Evolutionary conservation across 2,113 vertebrate genomes (phyloP).

Genomic region (Spea bombifrons): DNA sequence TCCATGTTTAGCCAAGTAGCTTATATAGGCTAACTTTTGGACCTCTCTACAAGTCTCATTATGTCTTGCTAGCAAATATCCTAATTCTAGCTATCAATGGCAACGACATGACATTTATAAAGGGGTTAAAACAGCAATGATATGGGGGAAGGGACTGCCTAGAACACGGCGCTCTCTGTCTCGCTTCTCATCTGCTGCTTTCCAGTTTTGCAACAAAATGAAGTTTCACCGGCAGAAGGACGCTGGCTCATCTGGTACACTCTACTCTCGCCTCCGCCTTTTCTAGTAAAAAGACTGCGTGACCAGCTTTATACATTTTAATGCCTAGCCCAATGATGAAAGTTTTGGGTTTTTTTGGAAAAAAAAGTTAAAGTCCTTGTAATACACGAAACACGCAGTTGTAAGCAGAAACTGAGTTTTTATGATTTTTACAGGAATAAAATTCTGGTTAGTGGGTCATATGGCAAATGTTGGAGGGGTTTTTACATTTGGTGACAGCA

Average conservation of each 20-base stretch:
- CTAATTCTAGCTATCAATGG: too few species aligned
- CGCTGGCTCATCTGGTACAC: constrained; percentile 3
- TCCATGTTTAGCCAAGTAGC: too few species aligned
- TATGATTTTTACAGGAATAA: not conserved
- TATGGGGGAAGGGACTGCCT: not conserved
- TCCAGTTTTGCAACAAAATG: constrained; percentile 25
- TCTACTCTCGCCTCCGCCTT: not conserved
- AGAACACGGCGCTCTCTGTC: constrained; percentile 5
- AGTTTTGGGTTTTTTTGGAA: not conserved
- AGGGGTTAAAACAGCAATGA: constrained; percentile 16
- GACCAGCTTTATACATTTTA: constrained; percentile 37
- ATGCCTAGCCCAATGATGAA: constrained; percentile 11
- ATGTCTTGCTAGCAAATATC: too few species aligned
- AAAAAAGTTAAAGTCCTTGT: not conserved
- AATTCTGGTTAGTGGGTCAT: not conserved
- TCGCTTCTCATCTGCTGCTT: constrained; percentile 28
- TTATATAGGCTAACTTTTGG: too few species aligned
- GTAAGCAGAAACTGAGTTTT: not conserved
- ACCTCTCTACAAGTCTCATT: too few species aligned
- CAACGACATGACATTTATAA: not conserved
- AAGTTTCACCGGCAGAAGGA: constrained; percentile 21
- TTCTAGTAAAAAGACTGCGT: constrained; percentile 22
- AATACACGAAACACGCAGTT: not conserved
- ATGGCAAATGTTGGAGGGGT: not conserved
- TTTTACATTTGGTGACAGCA: too few species aligned